Percentiles rank a stretch among this genome's conserved stretches.
phyloP scores from a whole-genome alignment of 2,888 invertebrate genomes.

The Habroteleia sp. region DNA sequence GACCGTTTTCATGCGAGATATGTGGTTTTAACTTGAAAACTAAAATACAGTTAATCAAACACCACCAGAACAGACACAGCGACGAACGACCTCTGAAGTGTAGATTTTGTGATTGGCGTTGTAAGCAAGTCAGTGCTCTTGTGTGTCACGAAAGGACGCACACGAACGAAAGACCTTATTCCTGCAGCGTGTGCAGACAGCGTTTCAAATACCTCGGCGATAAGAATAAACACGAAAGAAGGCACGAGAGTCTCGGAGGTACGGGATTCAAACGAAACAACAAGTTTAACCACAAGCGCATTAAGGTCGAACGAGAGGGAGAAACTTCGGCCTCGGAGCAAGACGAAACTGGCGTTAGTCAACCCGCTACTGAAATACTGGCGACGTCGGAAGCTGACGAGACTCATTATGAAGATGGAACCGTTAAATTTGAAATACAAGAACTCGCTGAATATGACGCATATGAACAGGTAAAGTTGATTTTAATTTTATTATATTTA shows the following conservation, averaged over 20 bases:
- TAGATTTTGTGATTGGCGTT: slow-evolving; percentile 77
- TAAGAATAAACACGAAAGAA: slow-evolving; percentile 79
- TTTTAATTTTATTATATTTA: not conserved
- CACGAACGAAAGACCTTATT: slow-evolving; percentile 79
- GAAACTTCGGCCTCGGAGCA: slow-evolving; percentile 73
- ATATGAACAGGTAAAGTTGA: slow-evolving; percentile 69
- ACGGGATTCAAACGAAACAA: slow-evolving; percentile 79
- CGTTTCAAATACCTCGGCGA: slow-evolving; percentile 79
- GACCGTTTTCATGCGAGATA: slow-evolving; percentile 77
- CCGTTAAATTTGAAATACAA: slow-evolving; percentile 68
- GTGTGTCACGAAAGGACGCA: slow-evolving; percentile 80
- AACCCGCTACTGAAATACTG: slow-evolving; percentile 23
- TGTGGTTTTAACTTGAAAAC: slow-evolving; percentile 79
- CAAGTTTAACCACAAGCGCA: slow-evolving; percentile 71
- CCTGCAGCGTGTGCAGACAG: slow-evolving; percentile 78
- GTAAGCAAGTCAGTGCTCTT: slow-evolving; percentile 79
- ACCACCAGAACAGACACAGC: slow-evolving; percentile 79
- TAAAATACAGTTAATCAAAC: slow-evolving; percentile 78
- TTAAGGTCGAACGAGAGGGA: slow-evolving; percentile 65
- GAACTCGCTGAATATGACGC: slow-evolving; percentile 69
- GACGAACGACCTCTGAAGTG: slow-evolving; percentile 78
- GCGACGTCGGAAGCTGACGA: slow-evolving; percentile 51
- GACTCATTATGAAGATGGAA: slow-evolving; percentile 47
- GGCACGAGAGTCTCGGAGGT: slow-evolving; percentile 79
- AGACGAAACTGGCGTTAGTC: slow-evolving; percentile 63